phyloP scores from a whole-genome alignment of 2,888 invertebrate genomes.

The Darwinula stevensoni region DNA sequence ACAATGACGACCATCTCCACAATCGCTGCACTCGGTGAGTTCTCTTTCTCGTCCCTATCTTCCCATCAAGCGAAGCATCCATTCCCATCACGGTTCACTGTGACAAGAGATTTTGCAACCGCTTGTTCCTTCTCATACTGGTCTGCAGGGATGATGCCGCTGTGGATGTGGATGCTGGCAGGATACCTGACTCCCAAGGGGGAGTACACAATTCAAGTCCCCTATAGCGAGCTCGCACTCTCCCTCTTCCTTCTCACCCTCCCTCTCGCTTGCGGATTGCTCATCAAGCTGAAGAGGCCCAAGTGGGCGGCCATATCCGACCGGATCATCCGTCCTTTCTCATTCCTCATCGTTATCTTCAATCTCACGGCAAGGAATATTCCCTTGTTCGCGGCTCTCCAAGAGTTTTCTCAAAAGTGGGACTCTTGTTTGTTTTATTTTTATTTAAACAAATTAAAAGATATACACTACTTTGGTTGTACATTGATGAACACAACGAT shows the following conservation, averaged over 20 bases:
- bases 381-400: slow-evolving; percentile 15
- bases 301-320: slow-evolving; percentile 14
- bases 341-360: slow-evolving; percentile 17
- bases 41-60: not conserved
- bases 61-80: no score
- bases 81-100: no score
- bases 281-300: slow-evolving; percentile 13
- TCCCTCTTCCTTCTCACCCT: slow-evolving; percentile 18
- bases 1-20: slow-evolving; percentile 23
- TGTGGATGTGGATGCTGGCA: slow-evolving; percentile 21
- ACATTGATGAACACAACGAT: no score
- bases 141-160: slow-evolving; percentile 20
- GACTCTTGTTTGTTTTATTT: no score
- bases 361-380: slow-evolving; percentile 16
- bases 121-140: no score
- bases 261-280: slow-evolving; percentile 19
- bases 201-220: slow-evolving; percentile 13
- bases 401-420: no score
- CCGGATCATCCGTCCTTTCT: slow-evolving; percentile 15
- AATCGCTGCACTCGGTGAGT: slow-evolving; percentile 19
- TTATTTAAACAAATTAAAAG: no score
- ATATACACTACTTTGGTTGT: no score
- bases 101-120: no score
- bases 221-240: slow-evolving; percentile 17
- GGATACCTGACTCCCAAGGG: slow-evolving; percentile 12